Percentiles rank a stretch among this genome's conserved stretches.
Conservation (phyloP, 2,888 invertebrate genomes). For the Hirtodrosophila trivittata region DNA sequence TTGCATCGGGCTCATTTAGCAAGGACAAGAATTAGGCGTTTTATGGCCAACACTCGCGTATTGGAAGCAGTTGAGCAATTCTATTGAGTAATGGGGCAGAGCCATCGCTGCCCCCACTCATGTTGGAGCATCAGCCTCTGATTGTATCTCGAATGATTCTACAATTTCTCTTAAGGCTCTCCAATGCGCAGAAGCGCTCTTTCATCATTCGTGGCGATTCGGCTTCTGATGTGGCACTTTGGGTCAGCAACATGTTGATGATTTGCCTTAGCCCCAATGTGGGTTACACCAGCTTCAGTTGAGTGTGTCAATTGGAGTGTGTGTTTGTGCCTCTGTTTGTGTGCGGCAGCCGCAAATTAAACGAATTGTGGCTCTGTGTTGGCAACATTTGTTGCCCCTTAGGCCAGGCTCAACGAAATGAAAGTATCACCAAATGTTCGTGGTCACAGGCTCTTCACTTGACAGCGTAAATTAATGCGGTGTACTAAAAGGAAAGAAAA, state of each 20-base stretch:
- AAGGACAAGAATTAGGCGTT: slow-evolving; percentile 75
- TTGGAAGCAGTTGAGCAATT: slow-evolving; percentile 51
- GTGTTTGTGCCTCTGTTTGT: slow-evolving; percentile 14
- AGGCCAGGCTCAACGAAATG: slow-evolving; percentile 27
- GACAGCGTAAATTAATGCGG: not conserved
- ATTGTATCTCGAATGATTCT: not conserved
- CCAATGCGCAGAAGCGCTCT: slow-evolving; percentile 57
- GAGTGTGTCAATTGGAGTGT: slow-evolving; percentile 55
- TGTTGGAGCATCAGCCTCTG: slow-evolving; percentile 20
- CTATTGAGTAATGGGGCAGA: slow-evolving; percentile 60
- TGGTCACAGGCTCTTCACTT: slow-evolving; percentile 40
- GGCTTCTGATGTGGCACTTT: slow-evolving; percentile 40
- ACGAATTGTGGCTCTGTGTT: slow-evolving; percentile 67
- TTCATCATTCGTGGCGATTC: slow-evolving; percentile 15
- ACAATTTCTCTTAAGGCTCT: slow-evolving; percentile 1
- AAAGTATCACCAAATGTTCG: slow-evolving; percentile 56
- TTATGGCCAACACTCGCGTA: slow-evolving; percentile 59
- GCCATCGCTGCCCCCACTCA: slow-evolving; percentile 2
- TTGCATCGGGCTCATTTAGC: slow-evolving; percentile 50
- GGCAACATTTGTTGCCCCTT: slow-evolving; percentile 75
- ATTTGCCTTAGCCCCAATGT: slow-evolving; percentile 42
- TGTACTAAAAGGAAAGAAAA: slow-evolving; percentile 23
- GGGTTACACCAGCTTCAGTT: slow-evolving; percentile 64
- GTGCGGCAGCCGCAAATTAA: slow-evolving; percentile 68
- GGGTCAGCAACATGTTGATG: slow-evolving; percentile 78